Evolutionary conservation across 1,140 invertebrate species (phyloP), one percentile per base, ranked within the genome.

Genomic region (Coelopa frigida): DNA sequence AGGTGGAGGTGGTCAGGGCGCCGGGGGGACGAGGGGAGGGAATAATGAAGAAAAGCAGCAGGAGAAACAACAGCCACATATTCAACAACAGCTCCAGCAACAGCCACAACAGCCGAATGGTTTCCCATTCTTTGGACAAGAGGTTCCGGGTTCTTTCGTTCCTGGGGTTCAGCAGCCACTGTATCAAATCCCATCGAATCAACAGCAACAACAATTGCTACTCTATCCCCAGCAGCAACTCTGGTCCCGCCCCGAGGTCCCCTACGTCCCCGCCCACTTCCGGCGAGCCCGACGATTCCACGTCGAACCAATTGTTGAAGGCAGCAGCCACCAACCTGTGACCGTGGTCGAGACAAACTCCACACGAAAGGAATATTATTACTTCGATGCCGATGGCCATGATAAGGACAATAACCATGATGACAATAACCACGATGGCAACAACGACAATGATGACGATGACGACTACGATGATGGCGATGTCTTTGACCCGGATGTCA

Each of bases 321-420:
- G 56, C 29, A 55, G 55, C 27, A 59, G 54, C 3, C 57, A 67
- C 5, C 58, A 59, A 46, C 56, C 61, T 0, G 31, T 55, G 14
- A 51, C 53, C 1, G 49, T 61, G 1, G 57, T 60, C n/a, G 61
- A 63, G 41, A 61, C 56, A 0, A 70, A 59, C 47, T 71, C 56
- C 2, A 67, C 63, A 12, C 51, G 61, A 10, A 68, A 64, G 37
- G 64, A 62, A 15, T 68, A 68, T 12, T 67, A 67, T 17, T 68
- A 55, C 31, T 65, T 54, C 24, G 61, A 71, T 46, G 66, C 59
- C 23, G 59, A 72, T 15, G 58, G 64, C 21, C 56, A 55, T n/a
- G 36, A 46, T 5, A 23, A 17, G 7, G 20, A 57, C n/a, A 57
- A 57, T 6, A 42, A 45, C 3, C 58, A 52, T 20, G 51, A 46